Evolutionary conservation across 64 coral and sea anemone genomes (phyloP), one percentile per base, ranked within the genome.

Genomic region (Montipora foliosa): DNA sequence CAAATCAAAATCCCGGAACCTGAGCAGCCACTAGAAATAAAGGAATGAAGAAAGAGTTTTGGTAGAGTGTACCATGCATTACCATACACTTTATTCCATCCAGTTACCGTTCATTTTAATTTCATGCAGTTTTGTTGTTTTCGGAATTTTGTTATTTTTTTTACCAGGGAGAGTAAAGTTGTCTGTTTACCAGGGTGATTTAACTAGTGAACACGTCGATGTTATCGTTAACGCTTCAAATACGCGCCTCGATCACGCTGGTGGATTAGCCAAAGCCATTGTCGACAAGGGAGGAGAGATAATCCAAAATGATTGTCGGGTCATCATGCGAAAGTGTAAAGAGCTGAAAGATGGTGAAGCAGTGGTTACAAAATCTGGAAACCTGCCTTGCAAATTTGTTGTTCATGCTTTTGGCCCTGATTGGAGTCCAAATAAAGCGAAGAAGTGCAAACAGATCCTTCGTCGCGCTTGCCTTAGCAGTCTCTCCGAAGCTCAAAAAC

Each of bases 221-320:
- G 91, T 77, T 5, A 90, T 96, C 9, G 91, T 96, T 0, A 96
- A 93, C 75, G 74, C 95, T 59, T 87, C 95, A 9, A 90, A 96
- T 52, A 46, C 75, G 0, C 0, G 1, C 2, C 80, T 96, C 4
- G 0, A 2, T 4, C 95, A 96, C 74, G 91, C 52, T n/a, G 87
- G 73, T 44, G 95, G 95, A 0, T 64, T 96, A 8, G 95, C 95
- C 7, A 62, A 37, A 2, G 91, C 95, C 44, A 90, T 96, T 79
- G 24, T 93, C 0, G 72, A 3, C 24, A 96, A 93, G 20, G 95
- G 95, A 67, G 95, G 95, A 13, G 6, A 78, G 1, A 4, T 4
- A 7, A 87, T 96, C 47, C 49, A 90, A 47, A 8, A 75, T 6
- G 91, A 80, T 3, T n/a, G 17, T 71, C 17, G 11, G 12, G n/a